Evolutionary conservation across 2,888 invertebrate genomes (phyloP), one percentile per base, ranked within the genome.

Genomic region (Ecdyonurus torrentis): DNA sequence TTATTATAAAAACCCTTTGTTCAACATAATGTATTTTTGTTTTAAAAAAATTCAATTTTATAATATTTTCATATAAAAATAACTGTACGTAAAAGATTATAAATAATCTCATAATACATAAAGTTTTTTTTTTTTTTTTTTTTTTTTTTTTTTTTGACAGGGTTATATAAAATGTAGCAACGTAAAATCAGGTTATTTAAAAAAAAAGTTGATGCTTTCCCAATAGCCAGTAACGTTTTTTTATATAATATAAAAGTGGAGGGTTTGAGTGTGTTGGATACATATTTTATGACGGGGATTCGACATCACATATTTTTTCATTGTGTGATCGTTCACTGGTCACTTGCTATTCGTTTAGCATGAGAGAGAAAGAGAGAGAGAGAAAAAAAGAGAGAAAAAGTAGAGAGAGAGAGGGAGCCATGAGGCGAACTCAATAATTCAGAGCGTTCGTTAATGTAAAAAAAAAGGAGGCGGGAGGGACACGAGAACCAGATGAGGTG

Each of bases 231-330:
- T 37, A 37, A 10, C 15, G 5, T 37, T 37, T 37, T 37, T 37
- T 37, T 37, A 37, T 37, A 37, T 37, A 37, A 37, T 37, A 37
- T 37, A 37, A 37, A 10, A 37, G 7, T 37, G 15, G 37, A 37
- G 5, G 37, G 37, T 37, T n/a, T 37, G 37, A 37, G 37, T 37
- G 37, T 37, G 37, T 37, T 37, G 37, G 37, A 37, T 37, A 37
- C 37, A 37, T 37, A 37, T 37, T 37, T 37, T 37, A 37, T 37
- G 37, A 37, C 15, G 37, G 37, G 37, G 37, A 37, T 37, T 37
- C 37, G 37, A 55, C 22, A 55, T 22, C 58, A 22, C 58, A 24
- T 22, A 59, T 59, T 59, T 59, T 59, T 59, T 22, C 59, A 59
- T 23, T 59, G 59, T 23, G 23, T 23, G 23, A 20, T 24, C 59